phyloP scores from a whole-genome alignment of 2,888 invertebrate genomes.

The Calliopum simillimum region DNA sequence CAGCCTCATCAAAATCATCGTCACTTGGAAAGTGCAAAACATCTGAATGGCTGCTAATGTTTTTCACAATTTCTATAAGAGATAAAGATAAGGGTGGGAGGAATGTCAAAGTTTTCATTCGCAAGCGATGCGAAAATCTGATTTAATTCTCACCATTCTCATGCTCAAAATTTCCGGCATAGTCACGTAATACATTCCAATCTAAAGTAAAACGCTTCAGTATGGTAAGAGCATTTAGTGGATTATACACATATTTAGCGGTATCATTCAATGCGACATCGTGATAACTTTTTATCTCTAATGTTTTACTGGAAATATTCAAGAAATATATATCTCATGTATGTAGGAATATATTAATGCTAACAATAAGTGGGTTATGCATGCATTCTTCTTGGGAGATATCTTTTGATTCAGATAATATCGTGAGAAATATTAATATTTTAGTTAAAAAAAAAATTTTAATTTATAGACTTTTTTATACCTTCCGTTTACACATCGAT shows the following conservation, averaged over 20 bases:
- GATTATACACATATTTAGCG: conserved; percentile 75
- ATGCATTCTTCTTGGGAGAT: no score
- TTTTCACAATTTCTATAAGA: conserved; percentile 25
- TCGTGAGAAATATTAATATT: no score
- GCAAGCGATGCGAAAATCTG: not conserved
- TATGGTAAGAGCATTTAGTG: conserved; percentile 91
- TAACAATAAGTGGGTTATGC: no score
- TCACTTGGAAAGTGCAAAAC: conserved; percentile 54
- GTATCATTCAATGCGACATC: conserved; percentile 48
- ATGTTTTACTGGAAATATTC: conserved; percentile 45
- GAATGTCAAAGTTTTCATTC: no score
- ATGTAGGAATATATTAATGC: no score
- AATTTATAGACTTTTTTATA: no score
- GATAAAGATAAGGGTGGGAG: no score
- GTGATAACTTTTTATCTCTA: conserved; percentile 52
- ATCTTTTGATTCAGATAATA: no score
- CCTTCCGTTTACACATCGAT: no score
- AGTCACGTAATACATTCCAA: conserved; percentile 75
- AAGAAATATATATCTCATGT: not conserved
- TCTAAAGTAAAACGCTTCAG: conserved; percentile 92
- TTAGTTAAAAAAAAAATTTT: no score
- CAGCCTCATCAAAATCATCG: conserved; percentile 56
- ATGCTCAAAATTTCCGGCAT: conserved; percentile 56
- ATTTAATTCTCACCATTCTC: conserved; percentile 39
- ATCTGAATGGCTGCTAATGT: conserved; percentile 25